These are phyloP conservation scores for Hydrochoerus hydrochaeris DNA, from an alignment of 2,113 vertebrate species.

Conservation along the genomic window DNA sequence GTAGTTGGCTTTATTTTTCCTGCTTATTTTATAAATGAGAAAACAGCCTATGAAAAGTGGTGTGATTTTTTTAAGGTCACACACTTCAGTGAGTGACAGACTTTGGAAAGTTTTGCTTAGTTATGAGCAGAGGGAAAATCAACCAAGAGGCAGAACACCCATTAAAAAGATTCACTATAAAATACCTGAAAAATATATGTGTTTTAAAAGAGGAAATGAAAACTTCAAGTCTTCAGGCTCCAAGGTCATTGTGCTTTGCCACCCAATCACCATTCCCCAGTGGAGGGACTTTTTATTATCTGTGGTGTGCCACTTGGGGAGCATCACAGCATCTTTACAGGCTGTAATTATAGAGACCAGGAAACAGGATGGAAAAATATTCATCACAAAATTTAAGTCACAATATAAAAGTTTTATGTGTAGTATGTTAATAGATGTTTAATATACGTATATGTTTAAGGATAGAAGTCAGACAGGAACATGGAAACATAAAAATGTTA, in stretches of 20 bases:
- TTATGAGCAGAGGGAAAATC: not conserved
- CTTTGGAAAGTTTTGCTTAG: constrained; percentile 5
- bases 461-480: not conserved
- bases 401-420: not conserved
- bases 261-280: not conserved
- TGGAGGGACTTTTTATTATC: not conserved
- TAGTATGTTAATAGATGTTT: constrained; percentile 3
- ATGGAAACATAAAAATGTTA: constrained; percentile 8
- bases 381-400: not conserved
- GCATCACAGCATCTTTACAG: not conserved
- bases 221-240: not conserved
- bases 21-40: not conserved
- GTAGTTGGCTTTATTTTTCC: not conserved
- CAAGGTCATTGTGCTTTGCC: not conserved
- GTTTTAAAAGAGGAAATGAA: not conserved
- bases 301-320: not conserved
- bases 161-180: not conserved
- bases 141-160: not conserved
- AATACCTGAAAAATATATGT: not conserved
- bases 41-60: not conserved
- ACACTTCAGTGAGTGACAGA: not conserved
- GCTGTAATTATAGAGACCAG: not conserved
- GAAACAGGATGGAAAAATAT: not conserved
- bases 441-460: not conserved
- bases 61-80: not conserved